Percentiles rank a stretch among this genome's conserved stretches.
These are phyloP conservation scores for Eulemur rubriventer DNA, from an alignment of 2,797 vertebrate genomes.

Conservation along the genomic window DNA sequence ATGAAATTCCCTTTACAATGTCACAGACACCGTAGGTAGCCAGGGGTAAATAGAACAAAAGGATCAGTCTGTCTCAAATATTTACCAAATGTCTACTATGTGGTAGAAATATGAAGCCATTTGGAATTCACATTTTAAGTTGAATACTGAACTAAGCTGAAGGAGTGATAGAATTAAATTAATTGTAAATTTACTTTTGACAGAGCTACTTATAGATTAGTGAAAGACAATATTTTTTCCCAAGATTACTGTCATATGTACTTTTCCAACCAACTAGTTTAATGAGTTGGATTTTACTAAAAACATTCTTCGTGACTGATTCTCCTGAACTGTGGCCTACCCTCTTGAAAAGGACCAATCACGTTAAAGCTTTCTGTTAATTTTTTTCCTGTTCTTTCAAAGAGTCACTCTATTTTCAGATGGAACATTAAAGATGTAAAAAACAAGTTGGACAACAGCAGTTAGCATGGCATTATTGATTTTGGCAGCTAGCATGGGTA, in stretches of 20 bases:
- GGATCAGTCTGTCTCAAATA: neutral
- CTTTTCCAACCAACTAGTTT: neutral
- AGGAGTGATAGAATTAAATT: neutral
- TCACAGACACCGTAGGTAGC: neutral
- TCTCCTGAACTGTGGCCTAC: neutral
- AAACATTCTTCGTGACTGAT: neutral
- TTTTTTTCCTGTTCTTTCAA: conserved; percentile 17
- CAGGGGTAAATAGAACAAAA: neutral
- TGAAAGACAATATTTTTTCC: neutral
- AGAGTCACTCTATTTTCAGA: neutral
- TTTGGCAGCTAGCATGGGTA: neutral
- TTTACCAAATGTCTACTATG: neutral
- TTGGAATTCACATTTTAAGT: neutral
- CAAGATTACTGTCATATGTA: neutral
- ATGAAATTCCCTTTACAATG: neutral
- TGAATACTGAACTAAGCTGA: neutral
- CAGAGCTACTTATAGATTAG: neutral
- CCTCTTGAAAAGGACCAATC: neutral
- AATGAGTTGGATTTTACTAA: neutral
- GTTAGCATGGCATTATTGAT: conserved; percentile 18
- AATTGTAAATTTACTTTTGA: neutral
- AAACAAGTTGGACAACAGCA: conserved; percentile 10
- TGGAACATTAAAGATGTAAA: neutral
- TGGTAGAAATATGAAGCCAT: neutral
- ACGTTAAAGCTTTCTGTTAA: neutral